Evolutionary conservation across 2,888 invertebrate genomes (phyloP).

Genomic region (Agriopis leucophaearia): DNA sequence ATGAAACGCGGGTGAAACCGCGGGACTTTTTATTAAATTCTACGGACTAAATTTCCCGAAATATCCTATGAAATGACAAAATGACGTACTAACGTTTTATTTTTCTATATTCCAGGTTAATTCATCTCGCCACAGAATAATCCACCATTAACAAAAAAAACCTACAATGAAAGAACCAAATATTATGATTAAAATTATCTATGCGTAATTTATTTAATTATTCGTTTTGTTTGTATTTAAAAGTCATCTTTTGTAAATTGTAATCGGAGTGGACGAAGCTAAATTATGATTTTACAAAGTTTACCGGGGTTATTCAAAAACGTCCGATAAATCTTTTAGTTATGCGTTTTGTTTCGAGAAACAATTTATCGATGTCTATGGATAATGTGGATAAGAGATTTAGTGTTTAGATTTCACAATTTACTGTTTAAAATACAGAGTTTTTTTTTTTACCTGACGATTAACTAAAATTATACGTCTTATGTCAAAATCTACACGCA

Average conservation of each 20-base stretch:
- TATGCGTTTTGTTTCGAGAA: not conserved
- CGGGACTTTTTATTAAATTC: too few species aligned
- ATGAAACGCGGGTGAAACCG: too few species aligned
- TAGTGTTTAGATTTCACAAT: constrained; percentile 55
- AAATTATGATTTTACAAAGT: constrained; percentile 71
- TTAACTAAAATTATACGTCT: not conserved
- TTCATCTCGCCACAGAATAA: constrained; percentile 69
- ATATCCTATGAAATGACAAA: not conserved
- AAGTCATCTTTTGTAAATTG: constrained; percentile 56
- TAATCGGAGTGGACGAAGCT: constrained; percentile 62
- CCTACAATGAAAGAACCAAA: constrained; percentile 80
- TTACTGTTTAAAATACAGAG: constrained; percentile 48
- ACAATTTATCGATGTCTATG: not conserved
- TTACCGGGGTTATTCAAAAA: constrained; percentile 45
- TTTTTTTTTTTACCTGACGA: constrained; percentile 49
- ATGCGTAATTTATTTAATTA: constrained; percentile 78
- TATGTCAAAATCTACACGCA: constrained; percentile 6
- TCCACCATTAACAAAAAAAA: constrained; percentile 62
- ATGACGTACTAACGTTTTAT: constrained; percentile 11
- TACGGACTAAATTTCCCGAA: too few species aligned
- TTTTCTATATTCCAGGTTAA: constrained; percentile 53
- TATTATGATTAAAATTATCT: constrained; percentile 79
- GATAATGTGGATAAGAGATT: not conserved
- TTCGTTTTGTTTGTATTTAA: constrained; percentile 54
- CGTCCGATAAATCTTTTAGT: constrained; percentile 36